A percentile compares a stretch with the other conserved stretches of the same genome.
Conservation (phyloP, 2,113 vertebrate genomes). For the Nerophis lumbriciformis region DNA sequence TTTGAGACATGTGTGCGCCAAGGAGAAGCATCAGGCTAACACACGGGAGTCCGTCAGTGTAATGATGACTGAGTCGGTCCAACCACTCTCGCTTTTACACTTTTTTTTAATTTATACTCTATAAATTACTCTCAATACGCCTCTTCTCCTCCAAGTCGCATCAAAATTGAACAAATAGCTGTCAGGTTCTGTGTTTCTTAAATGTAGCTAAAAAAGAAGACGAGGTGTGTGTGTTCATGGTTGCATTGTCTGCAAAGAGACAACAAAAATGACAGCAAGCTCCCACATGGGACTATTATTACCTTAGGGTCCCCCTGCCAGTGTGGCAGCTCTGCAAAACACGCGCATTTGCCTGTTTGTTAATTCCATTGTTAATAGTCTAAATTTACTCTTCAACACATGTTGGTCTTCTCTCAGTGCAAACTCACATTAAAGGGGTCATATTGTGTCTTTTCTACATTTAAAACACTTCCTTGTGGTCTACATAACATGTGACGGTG, state of each 20-base stretch:
- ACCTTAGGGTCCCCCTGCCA: constrained; percentile 13
- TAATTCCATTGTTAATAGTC: not conserved
- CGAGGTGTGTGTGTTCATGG: constrained; percentile 8
- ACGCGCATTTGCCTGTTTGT: not conserved
- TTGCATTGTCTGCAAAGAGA: constrained; percentile 14
- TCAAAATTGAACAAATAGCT: constrained; percentile 31
- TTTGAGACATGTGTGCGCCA: constrained; percentile 59
- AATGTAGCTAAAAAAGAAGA: constrained; percentile 1
- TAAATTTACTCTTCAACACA: not conserved
- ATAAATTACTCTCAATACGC: not conserved
- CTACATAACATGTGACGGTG: not conserved
- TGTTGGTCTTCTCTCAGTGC: not conserved
- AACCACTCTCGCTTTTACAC: constrained; percentile 8
- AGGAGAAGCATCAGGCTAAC: constrained; percentile 50
- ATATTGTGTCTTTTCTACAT: too few relatives aligned
- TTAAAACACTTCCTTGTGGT: too few relatives aligned
- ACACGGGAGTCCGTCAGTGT: constrained; percentile 67
- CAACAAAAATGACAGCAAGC: constrained; percentile 22
- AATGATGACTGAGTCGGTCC: constrained; percentile 58
- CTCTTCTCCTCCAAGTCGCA: constrained; percentile 22
- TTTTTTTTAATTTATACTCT: not conserved
- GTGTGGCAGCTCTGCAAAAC: constrained; percentile 6
- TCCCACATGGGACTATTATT: constrained; percentile 7
- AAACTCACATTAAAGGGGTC: not conserved
- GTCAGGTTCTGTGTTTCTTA: constrained; percentile 21